Evolutionary conservation across 2,888 invertebrate species (phyloP).

Genomic region (Erebia epiphron): DNA sequence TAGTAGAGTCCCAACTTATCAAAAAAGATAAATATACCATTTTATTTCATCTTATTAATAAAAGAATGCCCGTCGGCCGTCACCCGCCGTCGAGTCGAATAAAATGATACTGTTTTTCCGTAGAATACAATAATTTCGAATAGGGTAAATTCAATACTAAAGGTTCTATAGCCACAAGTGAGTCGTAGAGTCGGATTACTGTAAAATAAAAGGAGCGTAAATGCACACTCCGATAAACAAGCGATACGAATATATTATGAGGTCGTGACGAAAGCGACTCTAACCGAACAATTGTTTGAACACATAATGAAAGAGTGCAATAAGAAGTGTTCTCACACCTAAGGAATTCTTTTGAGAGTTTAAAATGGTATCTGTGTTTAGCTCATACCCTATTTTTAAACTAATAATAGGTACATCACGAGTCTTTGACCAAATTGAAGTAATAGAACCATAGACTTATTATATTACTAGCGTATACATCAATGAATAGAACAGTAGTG

Average conservation of each 20-base stretch:
- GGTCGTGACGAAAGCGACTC: constrained; percentile 58
- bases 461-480: too few relatives aligned
- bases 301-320: constrained; percentile 25
- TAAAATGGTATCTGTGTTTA: constrained; percentile 23
- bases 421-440: not conserved
- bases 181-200: constrained; percentile 59
- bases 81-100: constrained; percentile 28
- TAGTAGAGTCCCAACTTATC: too few relatives aligned
- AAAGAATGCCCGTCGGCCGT: too few relatives aligned
- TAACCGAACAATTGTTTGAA: constrained; percentile 35
- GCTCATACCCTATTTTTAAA: constrained; percentile 18
- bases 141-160: constrained; percentile 45
- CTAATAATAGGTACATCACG: not conserved
- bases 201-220: constrained; percentile 68
- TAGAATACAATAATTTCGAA: constrained; percentile 36
- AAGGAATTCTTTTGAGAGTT: constrained; percentile 25
- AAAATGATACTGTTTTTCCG: constrained; percentile 51
- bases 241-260: constrained; percentile 55
- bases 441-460: too few relatives aligned
- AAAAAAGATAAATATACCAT: too few relatives aligned
- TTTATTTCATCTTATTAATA: too few relatives aligned
- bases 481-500: too few relatives aligned
- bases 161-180: constrained; percentile 53
- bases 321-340: constrained; percentile 35
- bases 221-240: constrained; percentile 65